phyloP scores from a whole-genome alignment of 2,797 vertebrate genomes.

The Schizothorax lantsangensis region DNA sequence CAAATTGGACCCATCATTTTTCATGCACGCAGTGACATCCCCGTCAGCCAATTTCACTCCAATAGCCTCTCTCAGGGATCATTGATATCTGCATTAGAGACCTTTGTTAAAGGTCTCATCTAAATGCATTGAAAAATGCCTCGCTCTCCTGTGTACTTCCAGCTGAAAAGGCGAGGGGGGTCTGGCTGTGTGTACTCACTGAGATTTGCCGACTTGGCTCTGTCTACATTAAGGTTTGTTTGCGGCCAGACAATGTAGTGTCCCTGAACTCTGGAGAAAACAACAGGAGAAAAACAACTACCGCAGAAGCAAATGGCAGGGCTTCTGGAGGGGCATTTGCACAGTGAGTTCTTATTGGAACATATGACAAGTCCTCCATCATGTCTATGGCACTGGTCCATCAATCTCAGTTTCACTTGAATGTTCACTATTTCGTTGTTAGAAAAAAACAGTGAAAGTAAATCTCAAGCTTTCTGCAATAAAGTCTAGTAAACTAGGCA shows the following conservation, averaged over 20 bases:
- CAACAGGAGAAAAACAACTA: conserved; percentile 61
- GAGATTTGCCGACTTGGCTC: conserved; percentile 81
- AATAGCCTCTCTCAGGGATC: conserved; percentile 81
- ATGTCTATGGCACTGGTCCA: conserved; percentile 55
- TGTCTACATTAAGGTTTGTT: conserved; percentile 80
- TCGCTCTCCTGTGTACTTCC: conserved; percentile 73
- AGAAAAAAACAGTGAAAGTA: conserved; percentile 46
- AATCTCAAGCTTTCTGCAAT: conserved; percentile 45
- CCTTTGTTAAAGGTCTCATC: conserved; percentile 88
- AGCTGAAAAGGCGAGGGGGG: conserved; percentile 62
- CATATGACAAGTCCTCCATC: conserved; percentile 61
- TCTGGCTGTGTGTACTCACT: conserved; percentile 62
- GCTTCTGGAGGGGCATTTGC: conserved; percentile 52
- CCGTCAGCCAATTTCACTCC: conserved; percentile 81
- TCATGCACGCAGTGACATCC: conserved; percentile 81
- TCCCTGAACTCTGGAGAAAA: conserved; percentile 68
- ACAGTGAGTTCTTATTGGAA: conserved; percentile 61
- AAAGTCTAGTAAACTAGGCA: conserved; percentile 49
- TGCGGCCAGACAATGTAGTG: conserved; percentile 68
- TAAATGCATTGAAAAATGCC: conserved; percentile 87
- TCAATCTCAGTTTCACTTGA: conserved; percentile 59
- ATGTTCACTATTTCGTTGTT: conserved; percentile 53
- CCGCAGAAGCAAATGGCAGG: conserved; percentile 28
- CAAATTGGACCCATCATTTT: conserved; percentile 86
- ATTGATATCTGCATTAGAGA: conserved; percentile 86